Percentiles rank a stretch among this genome's conserved stretches.
These are phyloP conservation scores for Oreochromis grahami DNA, from an alignment of 2,797 vertebrate species.

Conservation along the genomic window DNA sequence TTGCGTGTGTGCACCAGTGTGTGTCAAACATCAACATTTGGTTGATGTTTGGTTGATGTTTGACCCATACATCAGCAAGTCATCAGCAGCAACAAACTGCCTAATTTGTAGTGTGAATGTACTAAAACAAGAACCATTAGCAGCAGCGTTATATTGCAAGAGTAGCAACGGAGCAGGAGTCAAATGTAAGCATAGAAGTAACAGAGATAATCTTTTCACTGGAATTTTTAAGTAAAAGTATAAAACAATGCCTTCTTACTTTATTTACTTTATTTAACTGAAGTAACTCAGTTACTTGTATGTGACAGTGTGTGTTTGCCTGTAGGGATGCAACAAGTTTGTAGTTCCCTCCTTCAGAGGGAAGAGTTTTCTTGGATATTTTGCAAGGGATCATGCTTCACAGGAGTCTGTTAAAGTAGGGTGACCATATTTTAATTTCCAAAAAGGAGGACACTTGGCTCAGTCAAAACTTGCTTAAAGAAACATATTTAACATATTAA, in stretches of 20 bases:
- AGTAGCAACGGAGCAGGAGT: not conserved
- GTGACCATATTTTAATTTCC: too few relatives aligned
- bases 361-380: not conserved
- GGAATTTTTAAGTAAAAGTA: not conserved
- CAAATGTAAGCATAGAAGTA: not conserved
- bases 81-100: not conserved
- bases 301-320: not conserved
- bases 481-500: too few relatives aligned
- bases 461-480: too few relatives aligned
- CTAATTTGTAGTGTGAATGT: not conserved
- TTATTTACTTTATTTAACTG: not conserved
- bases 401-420: not conserved
- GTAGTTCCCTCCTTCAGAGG: not conserved
- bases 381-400: not conserved
- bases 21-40: not conserved
- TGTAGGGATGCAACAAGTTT: not conserved
- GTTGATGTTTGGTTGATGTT: not conserved
- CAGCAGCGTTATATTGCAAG: not conserved
- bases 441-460: too few relatives aligned
- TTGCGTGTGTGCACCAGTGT: not conserved
- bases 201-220: not conserved
- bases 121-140: not conserved
- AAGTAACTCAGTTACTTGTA: not conserved
- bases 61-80: not conserved
- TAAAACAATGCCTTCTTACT: not conserved